Evolutionary conservation across 2,113 vertebrate species (phyloP).

Genomic region (Nothoprocta pentlandii): DNA sequence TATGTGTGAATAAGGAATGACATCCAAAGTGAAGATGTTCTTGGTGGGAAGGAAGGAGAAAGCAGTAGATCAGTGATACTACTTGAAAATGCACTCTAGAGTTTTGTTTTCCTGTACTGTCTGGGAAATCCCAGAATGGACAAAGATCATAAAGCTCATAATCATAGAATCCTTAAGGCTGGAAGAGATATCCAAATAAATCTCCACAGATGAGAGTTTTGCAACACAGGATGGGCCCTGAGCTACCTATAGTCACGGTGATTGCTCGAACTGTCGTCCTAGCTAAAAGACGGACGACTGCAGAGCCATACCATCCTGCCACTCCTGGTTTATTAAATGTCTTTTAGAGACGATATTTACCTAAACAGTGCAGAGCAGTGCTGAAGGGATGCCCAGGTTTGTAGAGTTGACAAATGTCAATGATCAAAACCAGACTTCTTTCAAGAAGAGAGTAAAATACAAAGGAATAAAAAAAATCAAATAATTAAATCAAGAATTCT

Average conservation of each 20-base stretch:
- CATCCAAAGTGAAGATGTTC: background rate
- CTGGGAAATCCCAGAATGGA: background rate
- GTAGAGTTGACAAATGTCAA: background rate
- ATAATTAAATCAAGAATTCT: background rate
- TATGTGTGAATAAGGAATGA: fast-evolving
- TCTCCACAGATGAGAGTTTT: background rate
- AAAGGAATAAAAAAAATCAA: background rate
- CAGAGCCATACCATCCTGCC: background rate
- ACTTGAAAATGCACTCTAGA: background rate
- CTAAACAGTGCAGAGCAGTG: background rate
- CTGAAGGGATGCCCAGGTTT: background rate
- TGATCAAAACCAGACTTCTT: background rate
- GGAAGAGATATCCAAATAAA: background rate
- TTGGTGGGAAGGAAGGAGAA: background rate
- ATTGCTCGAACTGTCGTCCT: background rate
- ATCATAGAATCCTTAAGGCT: too few species aligned
- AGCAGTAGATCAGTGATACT: background rate
- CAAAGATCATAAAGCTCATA: background rate
- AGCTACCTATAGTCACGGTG: background rate
- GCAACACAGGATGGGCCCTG: background rate
- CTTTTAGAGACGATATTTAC: background rate
- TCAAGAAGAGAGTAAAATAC: background rate
- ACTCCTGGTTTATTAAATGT: background rate
- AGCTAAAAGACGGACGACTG: background rate
- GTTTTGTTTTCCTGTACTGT: background rate